Conservation (phyloP, 1,140 invertebrate genomes). For the Drosophila orena region DNA sequence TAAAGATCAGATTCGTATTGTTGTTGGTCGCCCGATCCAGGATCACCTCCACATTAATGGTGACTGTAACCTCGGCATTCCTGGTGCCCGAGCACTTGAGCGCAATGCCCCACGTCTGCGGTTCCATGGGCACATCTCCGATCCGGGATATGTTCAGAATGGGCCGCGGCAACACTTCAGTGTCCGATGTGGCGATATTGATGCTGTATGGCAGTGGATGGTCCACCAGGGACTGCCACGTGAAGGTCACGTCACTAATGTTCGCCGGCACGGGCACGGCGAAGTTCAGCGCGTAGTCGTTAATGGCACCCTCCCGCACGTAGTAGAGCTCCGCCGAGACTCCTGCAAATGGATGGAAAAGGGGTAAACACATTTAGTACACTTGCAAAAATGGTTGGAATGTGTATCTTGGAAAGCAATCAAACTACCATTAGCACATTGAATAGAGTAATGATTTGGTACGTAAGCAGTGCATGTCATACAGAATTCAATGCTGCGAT, state of each 20-base stretch:
- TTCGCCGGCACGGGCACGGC: slow-evolving; percentile 92
- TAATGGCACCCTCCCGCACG: slow-evolving; percentile 94
- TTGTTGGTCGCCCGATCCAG: slow-evolving; percentile 88
- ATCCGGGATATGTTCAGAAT: slow-evolving; percentile 92
- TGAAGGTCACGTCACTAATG: slow-evolving; percentile 93
- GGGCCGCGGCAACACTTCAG: slow-evolving; percentile 90
- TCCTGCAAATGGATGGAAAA: slow-evolving; percentile 87
- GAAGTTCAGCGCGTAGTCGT: slow-evolving; percentile 93
- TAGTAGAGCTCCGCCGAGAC: slow-evolving; percentile 94
- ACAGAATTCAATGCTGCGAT: no score
- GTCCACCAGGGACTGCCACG: slow-evolving; percentile 92
- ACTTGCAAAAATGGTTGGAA: not conserved
- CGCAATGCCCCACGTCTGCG: slow-evolving; percentile 92
- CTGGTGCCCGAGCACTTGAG: slow-evolving; percentile 93
- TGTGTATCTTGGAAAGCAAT: not conserved
- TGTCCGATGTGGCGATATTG: slow-evolving; percentile 90
- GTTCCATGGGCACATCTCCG: slow-evolving; percentile 91
- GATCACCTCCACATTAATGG: slow-evolving; percentile 94
- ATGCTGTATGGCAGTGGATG: slow-evolving; percentile 92
- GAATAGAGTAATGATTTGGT: not conserved
- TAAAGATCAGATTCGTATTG: slow-evolving; percentile 91
- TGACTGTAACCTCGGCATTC: slow-evolving; percentile 93
- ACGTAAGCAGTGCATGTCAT: no score
- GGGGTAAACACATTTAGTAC: slow-evolving; percentile 5
- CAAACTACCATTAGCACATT: not conserved